Evolutionary conservation across 2,888 invertebrate species (phyloP).

Genomic region (Carabus problematicus): DNA sequence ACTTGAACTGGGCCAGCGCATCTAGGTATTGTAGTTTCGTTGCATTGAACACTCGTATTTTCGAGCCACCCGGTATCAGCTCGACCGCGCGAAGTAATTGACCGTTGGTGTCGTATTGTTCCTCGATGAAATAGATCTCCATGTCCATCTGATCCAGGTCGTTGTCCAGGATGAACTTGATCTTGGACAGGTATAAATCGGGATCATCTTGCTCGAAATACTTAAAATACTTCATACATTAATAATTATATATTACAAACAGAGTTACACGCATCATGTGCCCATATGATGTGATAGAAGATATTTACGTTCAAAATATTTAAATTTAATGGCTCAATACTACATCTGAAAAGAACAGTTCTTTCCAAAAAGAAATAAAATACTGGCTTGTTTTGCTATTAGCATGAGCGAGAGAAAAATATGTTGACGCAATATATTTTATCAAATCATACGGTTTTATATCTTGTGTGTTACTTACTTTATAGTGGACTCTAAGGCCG

Average conservation of each 20-base stretch:
- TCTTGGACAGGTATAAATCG: conserved; percentile 89
- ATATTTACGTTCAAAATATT: background rate
- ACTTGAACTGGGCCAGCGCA: conserved; percentile 86
- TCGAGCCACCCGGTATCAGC: conserved; percentile 82
- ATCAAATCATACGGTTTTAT: background rate
- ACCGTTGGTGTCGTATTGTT: conserved; percentile 82
- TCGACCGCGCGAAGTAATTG: conserved; percentile 81
- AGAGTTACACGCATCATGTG: background rate
- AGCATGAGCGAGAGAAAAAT: background rate
- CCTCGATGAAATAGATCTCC: conserved; percentile 88
- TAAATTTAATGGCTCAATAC: too few relatives aligned
- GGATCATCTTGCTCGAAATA: conserved; percentile 97
- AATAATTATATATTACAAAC: conserved; percentile 2
- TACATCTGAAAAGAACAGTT: too few relatives aligned
- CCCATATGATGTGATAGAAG: background rate
- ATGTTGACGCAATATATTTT: background rate
- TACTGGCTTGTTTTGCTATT: background rate
- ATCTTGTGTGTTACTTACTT: conserved; percentile 63
- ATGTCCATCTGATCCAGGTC: conserved; percentile 81
- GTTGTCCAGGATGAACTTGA: conserved; percentile 90
- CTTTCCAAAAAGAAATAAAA: too few relatives aligned
- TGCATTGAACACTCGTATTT: conserved; percentile 74
- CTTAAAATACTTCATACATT: conserved; percentile 58
- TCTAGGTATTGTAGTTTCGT: conserved; percentile 86
- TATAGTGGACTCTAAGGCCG: conserved; percentile 90